Base-by-base conservation (phyloP, 1,140 invertebrate species). In the Epicauta chinensis region DNA sequence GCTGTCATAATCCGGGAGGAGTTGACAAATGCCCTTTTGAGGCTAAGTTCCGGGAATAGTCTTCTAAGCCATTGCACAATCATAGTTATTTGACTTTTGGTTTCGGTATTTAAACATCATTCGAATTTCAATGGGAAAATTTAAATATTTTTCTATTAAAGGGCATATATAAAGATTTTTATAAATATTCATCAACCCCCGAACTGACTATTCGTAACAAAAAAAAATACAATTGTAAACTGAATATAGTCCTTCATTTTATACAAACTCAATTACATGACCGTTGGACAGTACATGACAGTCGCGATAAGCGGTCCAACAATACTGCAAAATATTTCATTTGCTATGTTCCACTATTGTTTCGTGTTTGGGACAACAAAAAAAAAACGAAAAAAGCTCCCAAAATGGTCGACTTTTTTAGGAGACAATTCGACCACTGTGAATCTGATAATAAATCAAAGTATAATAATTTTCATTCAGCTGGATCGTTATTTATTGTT, bases 241-340 rank as follows among this genome's bases (percentile, higher is more conserved):
- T 23, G 23, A 23, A 23, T 5, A 23, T 7, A 23, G 31, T 43
- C 23, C 44, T 46, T 14, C 17, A 46, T 46, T 46, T 46, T 36
- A 37, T 35, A 36, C 23, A 32, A 16, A 16, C 44, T 46, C 44
- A 16, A 46, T 46, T 46, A 46, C 45, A 16, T 35, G 17, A 34
- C 14, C 10, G 34, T 37, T 34, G 36, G 45, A 23, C 23, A 47
- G 16, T 47, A 37, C 45, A 47, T 47, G 45, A 47, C 45, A 38
- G 45, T 37, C 34, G 38, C 45, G 45, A 47, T 47, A 46, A 46
- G 44, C 44, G 44, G 12, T 36, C 32, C 11, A 47, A 47, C 45
- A 47, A 47, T 47, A 37, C 23, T 17, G 13, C 15, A 16, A 38
- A 47, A 47, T 47, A 47, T 47, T 47, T 47, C 45, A 47, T 47